Conservation (phyloP, 2,113 vertebrate genomes). For the Tilapia sparmanii region DNA sequence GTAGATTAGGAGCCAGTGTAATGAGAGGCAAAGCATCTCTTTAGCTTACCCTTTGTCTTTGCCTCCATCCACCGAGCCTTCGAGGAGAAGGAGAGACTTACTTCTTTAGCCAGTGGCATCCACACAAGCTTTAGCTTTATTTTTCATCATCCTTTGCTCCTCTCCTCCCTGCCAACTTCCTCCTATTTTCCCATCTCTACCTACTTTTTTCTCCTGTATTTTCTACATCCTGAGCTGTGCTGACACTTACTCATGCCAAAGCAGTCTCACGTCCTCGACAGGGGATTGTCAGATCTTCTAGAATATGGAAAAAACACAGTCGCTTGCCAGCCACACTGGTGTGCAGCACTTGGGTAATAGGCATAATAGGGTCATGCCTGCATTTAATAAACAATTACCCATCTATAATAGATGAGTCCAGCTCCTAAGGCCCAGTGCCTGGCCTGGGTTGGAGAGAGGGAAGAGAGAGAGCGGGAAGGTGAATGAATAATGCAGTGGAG, state of each 20-base stretch:
- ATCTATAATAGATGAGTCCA: conserved; percentile 77
- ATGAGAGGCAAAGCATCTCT: conserved; percentile 61
- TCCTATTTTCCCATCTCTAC: not conserved
- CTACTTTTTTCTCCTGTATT: not conserved
- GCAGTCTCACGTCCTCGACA: conserved; percentile 38
- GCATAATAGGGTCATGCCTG: conserved; percentile 77
- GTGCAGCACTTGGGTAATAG: conserved; percentile 61
- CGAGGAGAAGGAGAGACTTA: conserved; percentile 28
- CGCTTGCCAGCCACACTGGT: conserved; percentile 16
- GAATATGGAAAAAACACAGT: conserved; percentile 57
- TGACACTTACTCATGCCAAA: conserved; percentile 30
- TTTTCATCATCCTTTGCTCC: conserved; percentile 50
- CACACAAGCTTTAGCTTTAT: conserved; percentile 50
- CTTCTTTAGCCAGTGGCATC: conserved; percentile 52
- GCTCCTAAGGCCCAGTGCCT: conserved; percentile 63
- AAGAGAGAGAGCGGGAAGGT: conserved; percentile 10
- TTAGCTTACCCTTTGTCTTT: conserved; percentile 61
- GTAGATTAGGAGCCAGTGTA: conserved; percentile 68
- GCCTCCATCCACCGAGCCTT: conserved; percentile 36
- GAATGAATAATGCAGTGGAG: conserved; percentile 76
- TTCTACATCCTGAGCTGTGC: not conserved
- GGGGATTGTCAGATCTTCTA: conserved; percentile 61
- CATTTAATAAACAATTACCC: conserved; percentile 83
- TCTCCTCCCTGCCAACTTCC: conserved; percentile 5
- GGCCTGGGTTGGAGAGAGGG: conserved; percentile 44